phyloP scores from a whole-genome alignment of 2,888 invertebrate genomes.

The Pachliopta kotzebuea region DNA sequence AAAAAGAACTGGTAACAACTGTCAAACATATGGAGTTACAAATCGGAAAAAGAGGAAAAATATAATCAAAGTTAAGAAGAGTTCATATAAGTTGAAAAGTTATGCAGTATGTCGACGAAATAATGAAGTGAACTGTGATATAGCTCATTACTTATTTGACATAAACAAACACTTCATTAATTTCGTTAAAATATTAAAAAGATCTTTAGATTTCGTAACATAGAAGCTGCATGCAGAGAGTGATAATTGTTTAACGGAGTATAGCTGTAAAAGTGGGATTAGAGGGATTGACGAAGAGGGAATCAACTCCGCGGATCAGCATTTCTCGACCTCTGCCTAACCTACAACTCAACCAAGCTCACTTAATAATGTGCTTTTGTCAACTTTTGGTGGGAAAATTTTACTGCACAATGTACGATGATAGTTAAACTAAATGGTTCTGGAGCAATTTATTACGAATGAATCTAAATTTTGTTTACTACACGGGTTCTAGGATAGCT shows the following conservation, averaged over 20 bases:
- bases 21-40: slow-evolving; percentile 51
- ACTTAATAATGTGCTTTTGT: slow-evolving; percentile 72
- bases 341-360: slow-evolving; percentile 76
- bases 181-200: slow-evolving; percentile 54
- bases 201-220: slow-evolving; percentile 50
- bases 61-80: slow-evolving; percentile 36
- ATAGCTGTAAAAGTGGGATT: slow-evolving; percentile 68
- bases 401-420: slow-evolving; percentile 68
- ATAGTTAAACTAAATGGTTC: slow-evolving; percentile 73
- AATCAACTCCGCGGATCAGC: slow-evolving; percentile 58
- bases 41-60: slow-evolving; percentile 46
- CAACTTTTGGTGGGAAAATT: slow-evolving; percentile 67
- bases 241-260: slow-evolving; percentile 68
- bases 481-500: slow-evolving; percentile 76
- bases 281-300: slow-evolving; percentile 62
- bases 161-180: slow-evolving; percentile 43
- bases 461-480: slow-evolving; percentile 65
- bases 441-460: slow-evolving; percentile 71
- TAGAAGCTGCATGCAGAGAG: slow-evolving; percentile 77
- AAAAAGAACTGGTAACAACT: slow-evolving; percentile 52
- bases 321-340: slow-evolving; percentile 71
- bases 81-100: slow-evolving; percentile 58
- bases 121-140: slow-evolving; percentile 34
- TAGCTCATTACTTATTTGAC: slow-evolving; percentile 1
- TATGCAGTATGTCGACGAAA: slow-evolving; percentile 56